These are phyloP conservation scores for Lynx canadensis DNA, from an alignment of 2,113 vertebrate genomes.

Conservation along the genomic window DNA sequence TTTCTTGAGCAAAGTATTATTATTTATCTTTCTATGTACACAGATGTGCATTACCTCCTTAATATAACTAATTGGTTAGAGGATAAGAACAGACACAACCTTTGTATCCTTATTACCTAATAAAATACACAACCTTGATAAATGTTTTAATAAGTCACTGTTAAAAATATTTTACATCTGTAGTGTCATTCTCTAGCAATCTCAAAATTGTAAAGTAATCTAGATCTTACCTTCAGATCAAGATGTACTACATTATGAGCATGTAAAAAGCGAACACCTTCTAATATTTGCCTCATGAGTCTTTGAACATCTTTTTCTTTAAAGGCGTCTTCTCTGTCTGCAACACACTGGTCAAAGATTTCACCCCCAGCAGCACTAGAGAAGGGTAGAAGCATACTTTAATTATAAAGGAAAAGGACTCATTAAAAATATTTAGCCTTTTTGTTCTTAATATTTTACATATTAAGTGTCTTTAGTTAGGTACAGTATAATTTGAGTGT, in stretches of 20 bases:
- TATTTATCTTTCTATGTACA: background rate
- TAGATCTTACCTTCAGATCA: slow-evolving; percentile 92
- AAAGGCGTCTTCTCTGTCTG: slow-evolving; percentile 95
- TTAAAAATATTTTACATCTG: background rate
- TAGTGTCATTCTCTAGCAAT: background rate
- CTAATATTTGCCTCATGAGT: slow-evolving; percentile 94
- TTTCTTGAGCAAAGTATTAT: background rate
- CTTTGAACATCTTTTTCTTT: slow-evolving; percentile 95
- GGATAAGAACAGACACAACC: background rate
- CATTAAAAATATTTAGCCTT: background rate
- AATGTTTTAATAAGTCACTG: background rate
- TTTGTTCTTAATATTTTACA: background rate
- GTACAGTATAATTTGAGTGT: background rate
- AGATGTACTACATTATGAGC: slow-evolving; percentile 94
- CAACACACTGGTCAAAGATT: slow-evolving; percentile 96
- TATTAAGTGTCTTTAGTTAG: background rate
- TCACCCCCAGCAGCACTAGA: slow-evolving; percentile 96
- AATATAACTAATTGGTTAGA: background rate
- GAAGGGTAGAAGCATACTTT: background rate
- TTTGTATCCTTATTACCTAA: background rate
- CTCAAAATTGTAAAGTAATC: background rate
- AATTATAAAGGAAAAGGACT: background rate
- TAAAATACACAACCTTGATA: background rate
- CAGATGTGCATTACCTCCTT: background rate
- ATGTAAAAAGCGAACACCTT: slow-evolving; percentile 93